phyloP scores from a whole-genome alignment of 2,888 invertebrate genomes.

The Cosmorhoe ocellata region DNA sequence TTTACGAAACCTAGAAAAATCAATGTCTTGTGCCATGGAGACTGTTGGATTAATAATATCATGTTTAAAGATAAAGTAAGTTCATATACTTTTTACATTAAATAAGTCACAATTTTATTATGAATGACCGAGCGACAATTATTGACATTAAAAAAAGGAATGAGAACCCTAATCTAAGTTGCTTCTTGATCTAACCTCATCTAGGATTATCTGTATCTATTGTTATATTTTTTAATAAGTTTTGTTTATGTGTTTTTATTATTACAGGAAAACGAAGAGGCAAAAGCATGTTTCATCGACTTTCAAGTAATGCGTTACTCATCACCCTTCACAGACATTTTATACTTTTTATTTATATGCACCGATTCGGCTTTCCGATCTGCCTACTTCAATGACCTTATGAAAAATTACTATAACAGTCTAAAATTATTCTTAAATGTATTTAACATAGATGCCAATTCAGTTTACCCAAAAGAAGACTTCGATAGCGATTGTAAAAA shows the following conservation, averaged over 20 bases:
- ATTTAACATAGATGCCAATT: constrained; percentile 50
- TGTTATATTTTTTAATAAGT: too few species aligned
- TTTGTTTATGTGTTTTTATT: background rate
- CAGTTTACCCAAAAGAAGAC: constrained; percentile 50
- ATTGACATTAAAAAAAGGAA: too few species aligned
- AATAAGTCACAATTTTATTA: too few species aligned
- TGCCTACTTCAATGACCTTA: constrained; percentile 50
- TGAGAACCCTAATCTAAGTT: too few species aligned
- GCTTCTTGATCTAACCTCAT: too few species aligned
- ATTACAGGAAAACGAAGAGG: constrained; percentile 17
- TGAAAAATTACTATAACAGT: constrained; percentile 55
- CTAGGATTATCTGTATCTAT: too few species aligned
- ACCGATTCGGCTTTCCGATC: constrained; percentile 63
- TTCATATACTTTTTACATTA: constrained; percentile 1
- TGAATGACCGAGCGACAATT: too few species aligned
- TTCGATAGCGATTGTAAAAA: constrained; percentile 55
- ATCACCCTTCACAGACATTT: constrained; percentile 62
- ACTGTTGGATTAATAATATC: constrained; percentile 70
- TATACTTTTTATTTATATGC: constrained; percentile 62
- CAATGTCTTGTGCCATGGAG: constrained; percentile 70
- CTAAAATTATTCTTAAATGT: constrained; percentile 49
- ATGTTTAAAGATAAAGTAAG: constrained; percentile 57
- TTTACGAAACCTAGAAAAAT: constrained; percentile 50
- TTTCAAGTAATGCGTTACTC: constrained; percentile 69
- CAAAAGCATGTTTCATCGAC: constrained; percentile 62